A percentile compares a stretch with the other conserved stretches of the same genome.
Evolutionary conservation across 2,888 invertebrate species (phyloP).

Genomic region (Metallyticus violacea): DNA sequence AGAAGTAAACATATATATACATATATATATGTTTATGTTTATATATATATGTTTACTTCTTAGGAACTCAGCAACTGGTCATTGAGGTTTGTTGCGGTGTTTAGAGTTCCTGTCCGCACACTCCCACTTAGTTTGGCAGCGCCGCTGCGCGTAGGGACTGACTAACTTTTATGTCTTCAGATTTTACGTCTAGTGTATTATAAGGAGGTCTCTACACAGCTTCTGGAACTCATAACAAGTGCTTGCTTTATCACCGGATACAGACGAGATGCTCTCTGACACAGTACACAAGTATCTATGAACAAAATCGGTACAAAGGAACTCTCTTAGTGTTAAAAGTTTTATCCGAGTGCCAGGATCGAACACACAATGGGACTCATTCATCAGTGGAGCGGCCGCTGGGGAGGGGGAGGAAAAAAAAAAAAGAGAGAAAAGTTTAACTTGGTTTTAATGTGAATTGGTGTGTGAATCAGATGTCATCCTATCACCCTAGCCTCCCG

Average conservation of each 20-base stretch:
- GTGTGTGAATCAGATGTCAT: constrained; percentile 20
- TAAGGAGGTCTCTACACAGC: too few relatives aligned
- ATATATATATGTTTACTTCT: too few relatives aligned
- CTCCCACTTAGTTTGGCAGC: too few relatives aligned
- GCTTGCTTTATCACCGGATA: neutral
- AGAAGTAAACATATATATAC: too few relatives aligned
- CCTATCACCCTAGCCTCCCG: neutral
- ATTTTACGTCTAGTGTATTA: too few relatives aligned
- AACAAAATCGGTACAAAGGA: neutral
- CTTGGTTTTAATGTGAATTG: constrained; percentile 17
- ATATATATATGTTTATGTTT: too few relatives aligned
- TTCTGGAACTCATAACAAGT: neutral
- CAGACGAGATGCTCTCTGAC: neutral
- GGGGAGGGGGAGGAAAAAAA: neutral
- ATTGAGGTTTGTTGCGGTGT: too few relatives aligned
- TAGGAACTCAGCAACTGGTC: too few relatives aligned
- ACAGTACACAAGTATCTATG: neutral
- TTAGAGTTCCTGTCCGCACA: too few relatives aligned
- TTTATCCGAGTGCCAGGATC: neutral
- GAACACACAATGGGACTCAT: neutral
- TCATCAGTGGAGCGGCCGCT: neutral
- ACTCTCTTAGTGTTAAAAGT: neutral
- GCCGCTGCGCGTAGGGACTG: too few relatives aligned
- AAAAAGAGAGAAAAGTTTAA: constrained; percentile 13
- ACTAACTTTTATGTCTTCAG: too few relatives aligned